Conservation (phyloP, 2,113 vertebrate genomes). For the Manacus vitellinus region DNA sequence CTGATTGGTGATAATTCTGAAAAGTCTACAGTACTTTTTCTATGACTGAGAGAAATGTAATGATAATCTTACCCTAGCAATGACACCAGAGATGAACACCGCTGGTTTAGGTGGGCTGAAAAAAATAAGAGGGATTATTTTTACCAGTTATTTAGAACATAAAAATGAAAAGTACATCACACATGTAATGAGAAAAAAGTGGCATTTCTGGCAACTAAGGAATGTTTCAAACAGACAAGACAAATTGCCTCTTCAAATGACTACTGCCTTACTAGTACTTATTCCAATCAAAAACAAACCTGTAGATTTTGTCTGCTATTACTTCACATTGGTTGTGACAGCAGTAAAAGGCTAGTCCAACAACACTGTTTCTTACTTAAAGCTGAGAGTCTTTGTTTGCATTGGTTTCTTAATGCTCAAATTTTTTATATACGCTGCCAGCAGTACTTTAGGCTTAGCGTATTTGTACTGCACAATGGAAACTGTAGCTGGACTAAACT, state of each 20-base stretch:
- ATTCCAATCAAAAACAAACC: neutral
- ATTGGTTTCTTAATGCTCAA: neutral
- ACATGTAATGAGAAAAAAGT: neutral
- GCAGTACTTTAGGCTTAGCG: neutral
- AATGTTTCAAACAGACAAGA: neutral
- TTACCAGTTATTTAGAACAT: neutral
- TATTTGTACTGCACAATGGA: neutral
- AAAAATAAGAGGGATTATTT: conserved; percentile 40
- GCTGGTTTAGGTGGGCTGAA: conserved; percentile 88
- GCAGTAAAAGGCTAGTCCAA: neutral
- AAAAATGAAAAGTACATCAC: neutral
- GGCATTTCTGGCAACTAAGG: neutral
- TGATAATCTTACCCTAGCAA: conserved; percentile 88
- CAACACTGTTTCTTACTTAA: neutral
- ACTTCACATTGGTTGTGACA: neutral
- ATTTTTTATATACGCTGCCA: neutral
- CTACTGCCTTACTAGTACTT: neutral
- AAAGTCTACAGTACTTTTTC: neutral
- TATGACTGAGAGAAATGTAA: neutral
- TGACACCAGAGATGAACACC: conserved; percentile 91
- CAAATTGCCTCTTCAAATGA: neutral
- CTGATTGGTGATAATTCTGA: neutral
- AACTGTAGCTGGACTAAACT: neutral
- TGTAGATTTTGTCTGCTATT: neutral
- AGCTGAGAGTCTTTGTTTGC: neutral